These are phyloP conservation scores for Palythoa grandis DNA, from an alignment of 92 coral and sea anemone genomes.

Conservation along the genomic window DNA sequence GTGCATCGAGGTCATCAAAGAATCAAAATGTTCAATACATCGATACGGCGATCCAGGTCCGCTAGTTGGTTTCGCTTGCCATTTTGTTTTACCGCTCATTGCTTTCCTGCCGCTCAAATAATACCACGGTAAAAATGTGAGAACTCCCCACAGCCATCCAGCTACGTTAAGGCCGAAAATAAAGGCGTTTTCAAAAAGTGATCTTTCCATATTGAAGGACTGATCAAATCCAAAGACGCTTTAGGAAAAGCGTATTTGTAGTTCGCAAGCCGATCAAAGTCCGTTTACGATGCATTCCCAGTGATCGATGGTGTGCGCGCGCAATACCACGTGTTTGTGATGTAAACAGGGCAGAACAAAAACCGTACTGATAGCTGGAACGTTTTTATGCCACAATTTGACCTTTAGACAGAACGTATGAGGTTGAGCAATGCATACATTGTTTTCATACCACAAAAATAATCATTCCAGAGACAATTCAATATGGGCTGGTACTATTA, in stretches of 20 bases:
- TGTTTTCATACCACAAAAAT: no score
- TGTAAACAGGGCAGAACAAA: conserved; percentile 16
- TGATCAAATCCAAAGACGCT: not conserved
- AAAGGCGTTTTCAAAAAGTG: conserved; percentile 87
- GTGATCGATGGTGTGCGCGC: conserved; percentile 12
- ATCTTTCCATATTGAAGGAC: conserved; percentile 73
- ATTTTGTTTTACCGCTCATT: conserved; percentile 64
- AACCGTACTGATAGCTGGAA: not conserved
- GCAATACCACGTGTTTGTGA: conserved; percentile 42
- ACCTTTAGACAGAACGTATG: not conserved
- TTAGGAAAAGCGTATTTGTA: conserved; percentile 32
- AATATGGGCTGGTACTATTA: no score
- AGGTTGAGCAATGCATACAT: not conserved
- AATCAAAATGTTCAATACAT: conserved; percentile 89
- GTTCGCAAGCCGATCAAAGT: conserved; percentile 28
- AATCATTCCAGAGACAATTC: no score
- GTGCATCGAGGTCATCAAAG: conserved; percentile 75
- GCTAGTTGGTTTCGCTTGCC: conserved; percentile 85
- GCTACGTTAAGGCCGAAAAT: conserved; percentile 87
- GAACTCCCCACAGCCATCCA: conserved; percentile 94
- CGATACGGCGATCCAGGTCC: conserved; percentile 88
- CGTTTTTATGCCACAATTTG: not conserved
- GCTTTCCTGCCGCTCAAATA: conserved; percentile 86
- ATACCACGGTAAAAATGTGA: conserved; percentile 95
- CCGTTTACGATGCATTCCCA: conserved; percentile 6